Conservation (phyloP, 2,888 invertebrate species). For the Carterocephalus palaemon region DNA sequence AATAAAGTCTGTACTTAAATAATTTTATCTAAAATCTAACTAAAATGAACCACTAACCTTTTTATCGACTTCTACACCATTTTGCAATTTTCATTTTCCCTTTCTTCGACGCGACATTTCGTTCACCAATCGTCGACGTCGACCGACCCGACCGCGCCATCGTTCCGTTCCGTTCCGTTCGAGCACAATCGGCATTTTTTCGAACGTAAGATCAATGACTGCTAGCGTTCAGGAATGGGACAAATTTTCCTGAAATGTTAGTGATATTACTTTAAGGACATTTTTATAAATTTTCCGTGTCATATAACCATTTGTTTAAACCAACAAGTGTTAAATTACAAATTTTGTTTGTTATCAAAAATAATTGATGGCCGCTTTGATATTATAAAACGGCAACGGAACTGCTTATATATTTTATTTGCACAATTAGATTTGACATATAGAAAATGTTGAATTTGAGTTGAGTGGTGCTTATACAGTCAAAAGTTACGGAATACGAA, state of each 20-base stretch:
- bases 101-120: slow-evolving; percentile 39
- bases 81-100: slow-evolving; percentile 64
- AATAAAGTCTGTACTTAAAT: background rate
- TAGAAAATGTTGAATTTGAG: too few species aligned
- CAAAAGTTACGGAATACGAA: too few species aligned
- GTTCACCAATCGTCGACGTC: slow-evolving; percentile 44
- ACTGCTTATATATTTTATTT: too few species aligned
- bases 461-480: too few species aligned
- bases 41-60: slow-evolving; percentile 59
- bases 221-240: slow-evolving; percentile 39
- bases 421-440: too few species aligned
- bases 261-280: background rate
- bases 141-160: slow-evolving; percentile 46
- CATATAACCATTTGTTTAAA: too few species aligned
- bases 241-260: background rate
- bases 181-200: slow-evolving; percentile 46
- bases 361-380: too few species aligned
- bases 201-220: slow-evolving; percentile 47
- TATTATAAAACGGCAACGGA: too few species aligned
- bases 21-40: background rate
- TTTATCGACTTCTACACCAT: slow-evolving; percentile 56
- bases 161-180: slow-evolving; percentile 34
- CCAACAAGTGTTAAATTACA: too few species aligned
- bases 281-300: background rate
- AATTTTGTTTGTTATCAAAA: too few species aligned